Base-by-base conservation (phyloP, 2,113 vertebrate species). In the Sisor rabdophorus region DNA sequence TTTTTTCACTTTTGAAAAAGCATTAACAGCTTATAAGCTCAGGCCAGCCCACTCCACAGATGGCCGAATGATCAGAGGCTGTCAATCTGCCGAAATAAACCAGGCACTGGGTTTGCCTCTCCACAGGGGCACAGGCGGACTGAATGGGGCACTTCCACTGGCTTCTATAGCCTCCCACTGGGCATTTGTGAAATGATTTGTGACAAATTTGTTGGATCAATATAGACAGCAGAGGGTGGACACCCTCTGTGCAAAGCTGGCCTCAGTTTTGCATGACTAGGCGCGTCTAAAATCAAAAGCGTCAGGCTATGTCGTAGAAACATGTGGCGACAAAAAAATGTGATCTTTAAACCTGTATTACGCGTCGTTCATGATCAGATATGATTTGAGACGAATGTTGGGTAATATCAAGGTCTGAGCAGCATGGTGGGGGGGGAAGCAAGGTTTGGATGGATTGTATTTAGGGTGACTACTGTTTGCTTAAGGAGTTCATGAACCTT, bases 191-290 rank as follows among this genome's bases (percentile, higher is more conserved):
- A 91, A 89, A 95, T 95, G 95, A 98, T 98, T 98, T 98, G 96
- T 95, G 95, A 93, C 93, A 96, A 98, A 98, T 98, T 98, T 97
- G 97, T 98, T 97, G 94, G 95, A 95, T 95, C 95, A 95, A 94
- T 93, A 94, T 90, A 89, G 89, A 90, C 88, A 89, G 71, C 82
- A 84, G 89, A 93, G 92, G 89, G 92, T 93, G 91, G 90, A 86
- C 88, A 87, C 89, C 89, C 91, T 88, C 85, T 80, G 87, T 83
- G 52, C 69, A 58, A 73, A 74, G 63, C 58, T 59, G 54, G n/a
- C 44, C 69, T 77, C 47, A 24, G 63, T 71, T 76, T 48, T 64
- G 78, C 26, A 59, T 68, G 73, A 65, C 60, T 71, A 65, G 64
- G 32, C 73, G 47, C 52, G 24, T 56, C 58, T 72, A 36, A 64